Evolutionary conservation across 2,797 vertebrate genomes (phyloP).

Genomic region (Oryzias sinensis): DNA sequence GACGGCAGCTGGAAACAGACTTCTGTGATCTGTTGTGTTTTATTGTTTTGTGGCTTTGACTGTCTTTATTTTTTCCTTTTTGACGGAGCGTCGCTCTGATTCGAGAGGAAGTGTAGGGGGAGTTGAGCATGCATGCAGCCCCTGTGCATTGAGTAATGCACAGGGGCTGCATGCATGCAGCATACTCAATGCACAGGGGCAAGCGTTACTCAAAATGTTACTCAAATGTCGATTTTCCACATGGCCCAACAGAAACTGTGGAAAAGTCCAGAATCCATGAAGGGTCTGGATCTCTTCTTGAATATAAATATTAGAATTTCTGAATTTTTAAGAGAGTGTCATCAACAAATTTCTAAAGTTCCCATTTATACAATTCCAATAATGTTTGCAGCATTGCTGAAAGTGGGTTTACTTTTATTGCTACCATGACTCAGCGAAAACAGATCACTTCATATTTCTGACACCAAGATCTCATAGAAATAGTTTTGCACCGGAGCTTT

Average conservation of each 20-base stretch:
- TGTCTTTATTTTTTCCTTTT: not conserved
- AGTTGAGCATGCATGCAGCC: not conserved
- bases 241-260: not conserved
- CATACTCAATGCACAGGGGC: not conserved
- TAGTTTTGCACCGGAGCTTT: no score
- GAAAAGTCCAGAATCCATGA: not conserved
- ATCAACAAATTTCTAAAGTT: no score
- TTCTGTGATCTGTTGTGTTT: conserved; percentile 8
- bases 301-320: not conserved
- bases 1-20: conserved; percentile 4
- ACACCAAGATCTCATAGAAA: no score
- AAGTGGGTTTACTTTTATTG: no score
- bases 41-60: conserved; percentile 3
- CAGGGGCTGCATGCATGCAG: no score
- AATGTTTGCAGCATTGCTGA: no score
- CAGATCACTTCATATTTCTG: no score
- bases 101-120: not conserved
- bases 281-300: not conserved
- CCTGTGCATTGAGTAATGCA: no score
- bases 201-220: conserved; percentile 18
- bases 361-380: no score
- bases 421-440: no score
- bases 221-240: conserved; percentile 5
- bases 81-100: not conserved
- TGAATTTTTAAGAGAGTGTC: not conserved